phyloP scores from a whole-genome alignment of 2,888 invertebrate species.

The Melinaea menophilus region DNA sequence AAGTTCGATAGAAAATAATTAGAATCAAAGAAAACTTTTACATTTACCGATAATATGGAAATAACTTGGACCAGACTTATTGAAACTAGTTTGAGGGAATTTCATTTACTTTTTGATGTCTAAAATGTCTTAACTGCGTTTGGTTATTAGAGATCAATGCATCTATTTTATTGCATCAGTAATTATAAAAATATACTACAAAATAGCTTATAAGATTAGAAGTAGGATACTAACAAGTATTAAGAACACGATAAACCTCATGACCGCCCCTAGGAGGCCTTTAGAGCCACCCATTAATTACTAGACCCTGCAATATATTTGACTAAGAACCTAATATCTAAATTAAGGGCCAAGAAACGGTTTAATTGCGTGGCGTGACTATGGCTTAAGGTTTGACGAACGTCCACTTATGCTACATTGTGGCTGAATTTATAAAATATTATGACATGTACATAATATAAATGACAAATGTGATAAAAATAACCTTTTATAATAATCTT shows the following conservation, averaged over 20 bases:
- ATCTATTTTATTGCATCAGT: neutral
- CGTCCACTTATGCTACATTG: neutral
- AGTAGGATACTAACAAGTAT: constrained; percentile 25
- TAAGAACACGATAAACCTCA: constrained; percentile 27
- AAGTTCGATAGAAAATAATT: constrained; percentile 27
- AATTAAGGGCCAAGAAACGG: constrained; percentile 57
- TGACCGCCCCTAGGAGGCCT: constrained; percentile 25
- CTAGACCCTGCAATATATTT: constrained; percentile 53
- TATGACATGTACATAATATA: neutral
- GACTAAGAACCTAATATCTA: constrained; percentile 60
- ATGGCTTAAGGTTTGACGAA: constrained; percentile 18
- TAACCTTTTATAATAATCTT: no score
- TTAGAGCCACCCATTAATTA: constrained; percentile 48
- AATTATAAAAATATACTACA: constrained; percentile 15
- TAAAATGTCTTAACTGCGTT: neutral
- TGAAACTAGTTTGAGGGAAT: constrained; percentile 1
- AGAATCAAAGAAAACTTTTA: constrained; percentile 31
- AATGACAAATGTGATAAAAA: no score
- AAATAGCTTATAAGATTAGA: constrained; percentile 25
- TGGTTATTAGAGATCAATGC: no score
- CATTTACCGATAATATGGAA: constrained; percentile 13
- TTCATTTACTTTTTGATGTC: neutral
- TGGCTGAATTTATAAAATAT: neutral
- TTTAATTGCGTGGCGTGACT: constrained; percentile 59
- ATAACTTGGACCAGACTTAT: constrained; percentile 2